A percentile compares a stretch with the other conserved stretches of the same genome.
Evolutionary conservation across 2,888 invertebrate genomes (phyloP).

Genomic region (Melanotus villosus): DNA sequence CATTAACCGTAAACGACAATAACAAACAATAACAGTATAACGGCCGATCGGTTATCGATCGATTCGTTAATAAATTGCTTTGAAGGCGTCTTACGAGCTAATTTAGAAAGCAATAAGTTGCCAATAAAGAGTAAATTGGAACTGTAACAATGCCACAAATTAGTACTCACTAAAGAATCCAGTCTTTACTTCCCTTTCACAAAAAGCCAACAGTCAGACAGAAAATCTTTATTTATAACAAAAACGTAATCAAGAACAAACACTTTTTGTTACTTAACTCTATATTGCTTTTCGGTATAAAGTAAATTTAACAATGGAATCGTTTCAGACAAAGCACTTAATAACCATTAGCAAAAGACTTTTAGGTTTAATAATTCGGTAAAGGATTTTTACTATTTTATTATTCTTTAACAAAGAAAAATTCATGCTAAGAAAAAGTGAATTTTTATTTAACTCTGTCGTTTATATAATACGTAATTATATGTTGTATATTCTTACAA

Average conservation of each 20-base stretch:
- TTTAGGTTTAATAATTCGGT: no score
- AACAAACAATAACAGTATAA: conserved; percentile 44
- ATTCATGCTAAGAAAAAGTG: no score
- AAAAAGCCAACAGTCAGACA: background rate
- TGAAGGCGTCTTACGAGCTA: conserved; percentile 37
- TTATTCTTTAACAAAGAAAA: no score
- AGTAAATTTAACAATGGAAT: background rate
- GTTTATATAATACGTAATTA: no score
- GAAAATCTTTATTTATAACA: conserved; percentile 23
- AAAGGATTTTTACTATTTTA: no score
- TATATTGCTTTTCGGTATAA: background rate
- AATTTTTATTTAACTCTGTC: no score
- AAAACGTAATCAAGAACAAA: conserved; percentile 13
- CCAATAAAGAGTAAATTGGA: conserved; percentile 39
- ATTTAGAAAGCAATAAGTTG: conserved; percentile 40
- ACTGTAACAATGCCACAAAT: conserved; percentile 37
- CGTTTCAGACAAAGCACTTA: no score
- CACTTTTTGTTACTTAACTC: conserved; percentile 1
- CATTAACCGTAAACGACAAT: conserved; percentile 44
- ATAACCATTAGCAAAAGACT: no score
- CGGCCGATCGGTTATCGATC: conserved; percentile 39
- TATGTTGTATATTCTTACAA: no score
- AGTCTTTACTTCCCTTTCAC: conserved; percentile 6
- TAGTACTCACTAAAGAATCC: conserved; percentile 25
- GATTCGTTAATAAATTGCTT: conserved; percentile 43